These are phyloP conservation scores for Plutomurus gul DNA, from an alignment of 1,140 invertebrate species.

Conservation along the genomic window DNA sequence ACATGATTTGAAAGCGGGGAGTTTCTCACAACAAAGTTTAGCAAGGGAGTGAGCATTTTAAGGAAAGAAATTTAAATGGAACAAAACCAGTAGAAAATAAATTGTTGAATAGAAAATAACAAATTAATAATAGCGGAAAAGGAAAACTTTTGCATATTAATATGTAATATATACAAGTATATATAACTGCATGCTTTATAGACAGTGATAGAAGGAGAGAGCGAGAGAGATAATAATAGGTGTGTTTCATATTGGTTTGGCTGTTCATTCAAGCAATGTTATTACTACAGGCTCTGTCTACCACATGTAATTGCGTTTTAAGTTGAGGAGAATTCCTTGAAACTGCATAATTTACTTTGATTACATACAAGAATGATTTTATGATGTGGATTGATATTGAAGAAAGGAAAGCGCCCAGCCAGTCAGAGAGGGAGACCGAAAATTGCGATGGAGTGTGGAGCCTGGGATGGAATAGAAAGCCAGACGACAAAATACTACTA, in stretches of 20 bases:
- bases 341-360: background rate
- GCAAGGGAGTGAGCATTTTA: background rate
- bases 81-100: background rate
- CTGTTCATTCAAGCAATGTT: no score
- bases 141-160: no score
- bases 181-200: no score
- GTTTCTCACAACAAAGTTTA: background rate
- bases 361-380: constrained; percentile 2
- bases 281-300: no score
- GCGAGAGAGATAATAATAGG: no score
- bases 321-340: background rate
- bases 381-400: background rate
- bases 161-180: background rate
- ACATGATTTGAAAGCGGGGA: no score
- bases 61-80: no score
- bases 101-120: background rate
- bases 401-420: background rate
- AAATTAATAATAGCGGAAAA: background rate
- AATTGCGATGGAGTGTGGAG: background rate
- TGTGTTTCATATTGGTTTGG: no score
- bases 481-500: no score
- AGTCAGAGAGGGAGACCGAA: no score
- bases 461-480: no score
- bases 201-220: no score
- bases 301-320: background rate